Percentiles rank a stretch among this genome's conserved stretches.
These are phyloP conservation scores for Lathamus discolor DNA, from an alignment of 2,113 vertebrate species.

Conservation along the genomic window DNA sequence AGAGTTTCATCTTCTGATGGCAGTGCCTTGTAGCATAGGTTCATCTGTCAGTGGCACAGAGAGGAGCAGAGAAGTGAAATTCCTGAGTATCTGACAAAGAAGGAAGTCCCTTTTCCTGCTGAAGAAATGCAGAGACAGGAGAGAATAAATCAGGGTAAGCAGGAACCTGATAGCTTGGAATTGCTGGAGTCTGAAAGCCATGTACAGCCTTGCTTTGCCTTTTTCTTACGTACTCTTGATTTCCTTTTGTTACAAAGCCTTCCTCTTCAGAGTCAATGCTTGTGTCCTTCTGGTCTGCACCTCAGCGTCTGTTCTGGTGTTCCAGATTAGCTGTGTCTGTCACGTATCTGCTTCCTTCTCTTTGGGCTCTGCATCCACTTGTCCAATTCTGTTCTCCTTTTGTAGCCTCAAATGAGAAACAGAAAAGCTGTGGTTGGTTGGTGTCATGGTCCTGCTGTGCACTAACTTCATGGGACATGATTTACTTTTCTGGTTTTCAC, in stretches of 20 bases:
- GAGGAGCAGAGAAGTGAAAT: background rate
- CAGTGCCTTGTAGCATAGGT: background rate
- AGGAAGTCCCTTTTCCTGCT: background rate
- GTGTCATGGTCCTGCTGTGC: rapidly evolving
- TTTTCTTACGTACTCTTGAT: background rate
- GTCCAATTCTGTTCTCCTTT: background rate
- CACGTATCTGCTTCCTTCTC: background rate
- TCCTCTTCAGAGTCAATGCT: background rate
- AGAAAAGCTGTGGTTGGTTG: background rate
- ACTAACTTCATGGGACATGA: background rate
- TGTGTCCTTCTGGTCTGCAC: background rate
- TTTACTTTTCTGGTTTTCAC: background rate
- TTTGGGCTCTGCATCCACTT: background rate
- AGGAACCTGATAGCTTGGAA: background rate
- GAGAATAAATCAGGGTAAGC: background rate
- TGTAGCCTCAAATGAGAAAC: background rate
- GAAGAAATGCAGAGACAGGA: background rate
- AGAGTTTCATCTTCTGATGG: background rate
- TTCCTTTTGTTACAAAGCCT: background rate
- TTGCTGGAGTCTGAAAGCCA: background rate
- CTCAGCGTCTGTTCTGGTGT: background rate
- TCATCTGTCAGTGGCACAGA: background rate
- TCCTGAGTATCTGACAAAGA: background rate
- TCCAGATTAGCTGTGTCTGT: background rate
- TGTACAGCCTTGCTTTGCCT: background rate